phyloP scores from a whole-genome alignment of 1,140 invertebrate species.

The Hestina assimilis region DNA sequence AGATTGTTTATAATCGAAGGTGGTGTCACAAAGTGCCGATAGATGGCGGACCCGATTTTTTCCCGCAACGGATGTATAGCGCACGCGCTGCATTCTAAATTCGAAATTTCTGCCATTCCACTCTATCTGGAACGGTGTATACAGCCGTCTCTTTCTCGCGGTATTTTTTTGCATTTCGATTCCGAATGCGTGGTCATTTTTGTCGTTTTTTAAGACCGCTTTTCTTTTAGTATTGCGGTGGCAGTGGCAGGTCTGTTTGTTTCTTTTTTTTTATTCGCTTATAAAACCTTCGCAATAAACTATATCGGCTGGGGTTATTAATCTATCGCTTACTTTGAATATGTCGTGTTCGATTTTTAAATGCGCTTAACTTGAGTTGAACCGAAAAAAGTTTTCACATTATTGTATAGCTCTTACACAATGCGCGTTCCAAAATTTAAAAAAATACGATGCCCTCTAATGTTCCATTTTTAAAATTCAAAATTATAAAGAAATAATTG shows the following conservation, averaged over 20 bases:
- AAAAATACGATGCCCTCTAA: too few species aligned
- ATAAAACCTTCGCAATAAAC: conserved; percentile 43
- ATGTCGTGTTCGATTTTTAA: conserved; percentile 2
- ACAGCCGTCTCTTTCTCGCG: conserved; percentile 50
- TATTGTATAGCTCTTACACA: too few species aligned
- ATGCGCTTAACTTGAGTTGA: not conserved
- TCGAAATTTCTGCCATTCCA: conserved; percentile 57
- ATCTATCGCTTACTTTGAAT: conserved; percentile 33
- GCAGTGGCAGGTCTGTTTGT: conserved; percentile 49
- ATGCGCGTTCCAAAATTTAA: too few species aligned
- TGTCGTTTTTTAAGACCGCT: conserved; percentile 62
- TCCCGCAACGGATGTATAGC: conserved; percentile 70
- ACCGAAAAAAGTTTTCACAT: too few species aligned
- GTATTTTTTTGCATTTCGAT: conserved; percentile 77
- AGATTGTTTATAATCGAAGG: conserved; percentile 30
- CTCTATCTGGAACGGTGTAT: conserved; percentile 49
- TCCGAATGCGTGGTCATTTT: conserved; percentile 71
- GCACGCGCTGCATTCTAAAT: conserved; percentile 77
- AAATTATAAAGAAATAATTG: not conserved
- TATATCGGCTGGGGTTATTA: conserved; percentile 44
- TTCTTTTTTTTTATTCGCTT: conserved; percentile 54
- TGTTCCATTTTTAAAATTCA: too few species aligned
- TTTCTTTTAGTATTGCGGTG: conserved; percentile 57
- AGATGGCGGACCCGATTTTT: conserved; percentile 69
- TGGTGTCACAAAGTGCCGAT: conserved; percentile 54